These are phyloP conservation scores for Thermophis baileyi DNA, from an alignment of 2,113 vertebrate species.

Conservation along the genomic window DNA sequence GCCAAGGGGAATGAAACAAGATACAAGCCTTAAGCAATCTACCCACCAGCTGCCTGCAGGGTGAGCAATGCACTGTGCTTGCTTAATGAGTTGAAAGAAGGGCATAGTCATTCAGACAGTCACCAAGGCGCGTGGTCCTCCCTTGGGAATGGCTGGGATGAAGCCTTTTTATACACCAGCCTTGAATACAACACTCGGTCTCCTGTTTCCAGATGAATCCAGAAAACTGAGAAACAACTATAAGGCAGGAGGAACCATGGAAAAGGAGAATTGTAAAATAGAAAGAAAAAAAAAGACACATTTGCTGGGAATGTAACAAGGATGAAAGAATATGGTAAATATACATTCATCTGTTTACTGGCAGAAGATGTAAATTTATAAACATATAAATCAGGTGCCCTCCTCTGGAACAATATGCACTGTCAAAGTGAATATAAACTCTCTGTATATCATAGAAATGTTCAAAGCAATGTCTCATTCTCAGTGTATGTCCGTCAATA, in stretches of 20 bases:
- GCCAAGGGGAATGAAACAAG: slow-evolving; percentile 53
- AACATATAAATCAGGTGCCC: not conserved
- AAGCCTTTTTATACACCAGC: not conserved
- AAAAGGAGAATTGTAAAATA: not conserved
- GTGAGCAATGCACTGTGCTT: slow-evolving; percentile 61
- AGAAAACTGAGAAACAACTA: not conserved
- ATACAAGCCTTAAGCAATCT: slow-evolving; percentile 44
- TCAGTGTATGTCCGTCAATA: not conserved
- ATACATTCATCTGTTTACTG: not conserved
- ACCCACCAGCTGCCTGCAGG: slow-evolving; percentile 67
- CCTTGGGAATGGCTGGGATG: not conserved
- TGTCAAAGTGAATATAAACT: not conserved
- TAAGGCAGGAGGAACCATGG: not conserved
- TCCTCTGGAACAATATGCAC: not conserved
- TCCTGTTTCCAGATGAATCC: not conserved
- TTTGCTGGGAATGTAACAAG: not conserved
- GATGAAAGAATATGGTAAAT: not conserved
- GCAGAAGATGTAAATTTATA: not conserved
- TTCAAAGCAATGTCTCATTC: not conserved
- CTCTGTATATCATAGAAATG: not conserved
- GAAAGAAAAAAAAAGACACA: not conserved
- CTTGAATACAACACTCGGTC: not conserved
- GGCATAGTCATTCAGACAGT: slow-evolving; percentile 20
- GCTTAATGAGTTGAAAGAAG: slow-evolving; percentile 21
- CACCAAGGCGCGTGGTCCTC: not conserved